These are phyloP conservation scores for Meta bourneti DNA, from an alignment of 2,888 invertebrate genomes.

Conservation along the genomic window DNA sequence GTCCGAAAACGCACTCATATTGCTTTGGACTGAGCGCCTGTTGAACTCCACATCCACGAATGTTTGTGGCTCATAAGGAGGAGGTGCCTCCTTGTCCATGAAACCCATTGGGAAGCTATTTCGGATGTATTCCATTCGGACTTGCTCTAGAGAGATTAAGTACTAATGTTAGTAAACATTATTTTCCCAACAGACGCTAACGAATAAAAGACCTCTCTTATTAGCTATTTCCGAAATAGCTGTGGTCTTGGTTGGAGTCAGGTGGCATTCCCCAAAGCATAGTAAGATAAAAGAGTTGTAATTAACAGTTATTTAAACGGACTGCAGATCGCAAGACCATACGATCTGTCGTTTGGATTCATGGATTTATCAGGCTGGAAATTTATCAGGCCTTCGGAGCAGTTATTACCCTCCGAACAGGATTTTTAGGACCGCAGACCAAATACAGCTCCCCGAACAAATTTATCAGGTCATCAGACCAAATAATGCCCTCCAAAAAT, in stretches of 20 bases:
- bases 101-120: slow-evolving; percentile 50
- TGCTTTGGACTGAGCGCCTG: slow-evolving; percentile 45
- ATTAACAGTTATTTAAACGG: no score
- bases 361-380: no score
- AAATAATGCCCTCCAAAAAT: no score
- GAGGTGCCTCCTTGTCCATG: slow-evolving; percentile 45
- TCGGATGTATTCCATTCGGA: slow-evolving; percentile 40
- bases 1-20: slow-evolving; percentile 49
- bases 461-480: no score
- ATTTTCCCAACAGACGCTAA: not conserved
- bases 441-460: no score
- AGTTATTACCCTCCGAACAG: no score
- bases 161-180: not conserved
- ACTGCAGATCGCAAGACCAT: no score
- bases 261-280: not conserved
- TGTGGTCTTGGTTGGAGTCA: not conserved
- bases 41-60: slow-evolving; percentile 38
- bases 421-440: no score
- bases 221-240: not conserved
- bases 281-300: no score
- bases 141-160: slow-evolving; percentile 8
- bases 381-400: no score
- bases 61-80: slow-evolving; percentile 50
- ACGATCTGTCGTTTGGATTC: no score
- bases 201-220: not conserved